Base-by-base conservation (phyloP, 2,888 invertebrate species). In the Diabrotica balteata region DNA sequence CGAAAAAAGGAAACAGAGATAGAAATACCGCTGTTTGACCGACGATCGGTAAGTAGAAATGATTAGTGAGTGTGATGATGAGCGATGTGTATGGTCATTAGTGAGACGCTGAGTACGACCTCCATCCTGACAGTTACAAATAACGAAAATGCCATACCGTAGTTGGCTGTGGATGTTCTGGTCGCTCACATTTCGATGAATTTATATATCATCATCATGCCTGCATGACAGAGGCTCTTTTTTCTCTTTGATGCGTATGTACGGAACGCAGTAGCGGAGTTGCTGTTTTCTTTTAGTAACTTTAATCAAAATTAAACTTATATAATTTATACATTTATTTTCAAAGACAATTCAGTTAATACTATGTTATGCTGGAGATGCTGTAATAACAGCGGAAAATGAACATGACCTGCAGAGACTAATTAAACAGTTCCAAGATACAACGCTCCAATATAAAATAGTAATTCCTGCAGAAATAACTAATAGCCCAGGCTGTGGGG, bases 141-240 rank as follows among this genome's bases (percentile, higher is more conserved):
- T 77, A 73, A 75, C 75, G 52, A 17, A 67, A 68, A 75, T 76
- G 71, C 74, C 76, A 73, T 71, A 67, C 72, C 50, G 10, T 50
- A 47, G 50, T 43, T 42, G 54, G 17, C 42, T 17, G 32, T 22
- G 7, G n/a, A 32, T 8, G 11, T 55, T 58, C 52, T 70, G 68
- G 69, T 68, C 67, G 69, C 72, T 73, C 78, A 78, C 79, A 78
- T 78, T 70, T 75, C 72, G 76, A 77, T 77, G 77, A 76, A 81
- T 80, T 80, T 80, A 80, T 81, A 78, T 79, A 77, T 78, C 78
- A 65, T 63, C 63, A 63, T 55, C 47, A 53, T 53, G 32, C 6
- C 11, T 54, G 42, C 8, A n/a, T 43, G 54, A 54, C 54, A 54
- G 54, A 54, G 43, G 43, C 17, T 43, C 43, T 42, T 54, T 54